Base-by-base conservation (phyloP, 2,113 vertebrate species). In the Synchiropus splendidus region DNA sequence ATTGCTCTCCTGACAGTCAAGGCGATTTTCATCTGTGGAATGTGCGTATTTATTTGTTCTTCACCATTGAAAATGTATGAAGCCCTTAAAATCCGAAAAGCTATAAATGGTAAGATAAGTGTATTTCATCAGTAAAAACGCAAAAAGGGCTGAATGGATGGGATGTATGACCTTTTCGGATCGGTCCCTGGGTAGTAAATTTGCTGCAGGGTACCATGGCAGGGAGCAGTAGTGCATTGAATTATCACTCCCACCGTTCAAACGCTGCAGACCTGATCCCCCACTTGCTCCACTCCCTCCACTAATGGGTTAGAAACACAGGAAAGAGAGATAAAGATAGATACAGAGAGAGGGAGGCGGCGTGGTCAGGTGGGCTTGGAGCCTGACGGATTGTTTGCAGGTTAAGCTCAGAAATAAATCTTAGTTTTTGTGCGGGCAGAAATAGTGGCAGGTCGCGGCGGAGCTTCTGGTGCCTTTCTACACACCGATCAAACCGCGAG, bases 151-250 rank as follows among this genome's bases (percentile, higher is more conserved):
- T 53, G 46, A 75, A 78, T 70, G 64, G 66, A 80, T 75, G 72
- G 77, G 68, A 74, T 69, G 65, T 80, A 70, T 81, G 79, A 82
- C 82, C 81, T 84, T 81, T 78, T 69, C 73, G 56, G 61, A 74
- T 67, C 63, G 52, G 67, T 80, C 72, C 76, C 78, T 53, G 55
- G 70, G 65, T 73, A 64, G 72, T 67, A 70, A 76, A 79, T 84
- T 71, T 82, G 71, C 83, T 70, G 42, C 52, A 75, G 73, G 78
- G 74, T 62, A 61, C 48, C 44, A 5, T 45, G 58, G 64, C 54
- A 75, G 59, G 42, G 58, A 71, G 62, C 66, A 77, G 64, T 55
- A 30, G 59, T 54, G 72, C 58, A 42, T 75, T 69, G 72, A 83
- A 79, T 83, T 81, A 83, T 78, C 72, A 62, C 71, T 63, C 64